Evolutionary conservation across 2,888 invertebrate genomes (phyloP), one percentile per base, ranked within the genome.

Genomic region (Mesorhabditis spiculigera): DNA sequence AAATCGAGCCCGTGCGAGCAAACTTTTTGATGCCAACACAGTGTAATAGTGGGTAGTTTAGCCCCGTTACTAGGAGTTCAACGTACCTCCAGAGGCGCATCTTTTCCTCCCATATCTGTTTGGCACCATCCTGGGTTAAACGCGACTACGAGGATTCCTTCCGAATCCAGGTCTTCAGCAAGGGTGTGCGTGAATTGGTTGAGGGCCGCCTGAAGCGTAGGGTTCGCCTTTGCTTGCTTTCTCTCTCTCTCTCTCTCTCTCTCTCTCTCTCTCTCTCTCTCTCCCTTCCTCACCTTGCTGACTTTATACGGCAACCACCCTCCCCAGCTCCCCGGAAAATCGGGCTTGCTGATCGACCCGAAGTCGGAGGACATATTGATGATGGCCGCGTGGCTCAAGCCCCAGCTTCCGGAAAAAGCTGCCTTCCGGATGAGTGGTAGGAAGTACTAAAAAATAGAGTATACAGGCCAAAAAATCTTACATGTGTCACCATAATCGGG

Each of bases 401-500:
- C 28, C 28, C 28, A 28, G 28, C 28, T 28, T 28, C 28, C 28
- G 28, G 28, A 28, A 28, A 28, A 28, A 0, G 77, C 66, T 5
- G 75, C 72, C 50, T 66, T 65, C 13, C 65, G 45, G 16, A 77
- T 72, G 6, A 77, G 67, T 13, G 75, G 75, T 4, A 77, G 70
- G 8, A 75, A 62, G n/a, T 72, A 70, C 69, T 71, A 28, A 1
- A 28, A 28, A 28, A 28, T 28, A 28, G 1, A 28, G 28, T 28
- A 28, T 28, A 28, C 28, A 28, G 28, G 28, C 28, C 28, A 28
- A 28, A 28, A 58, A 13, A 13, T 10, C 58, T 13, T 87, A 92
- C 93, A 90, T 93, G 93, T 1, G 93, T 90, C 28, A 94, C 87
- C 89, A 94, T 90, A 73, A 94, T 90, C 4, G 94, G 94, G 16